Conservation (phyloP, 2,113 vertebrate species). For the Phoxinus phoxinus region DNA sequence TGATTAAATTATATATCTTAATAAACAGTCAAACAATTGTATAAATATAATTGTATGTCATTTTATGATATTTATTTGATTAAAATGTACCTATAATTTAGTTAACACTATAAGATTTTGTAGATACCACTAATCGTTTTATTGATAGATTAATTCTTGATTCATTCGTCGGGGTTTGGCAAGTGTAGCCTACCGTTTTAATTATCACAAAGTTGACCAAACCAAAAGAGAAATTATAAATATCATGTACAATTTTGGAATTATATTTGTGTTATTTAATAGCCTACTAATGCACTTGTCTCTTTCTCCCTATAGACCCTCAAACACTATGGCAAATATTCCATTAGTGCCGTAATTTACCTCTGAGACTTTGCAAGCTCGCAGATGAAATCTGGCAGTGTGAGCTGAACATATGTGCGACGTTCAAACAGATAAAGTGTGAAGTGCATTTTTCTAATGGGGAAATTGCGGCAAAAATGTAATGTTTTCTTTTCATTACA, state of each 20-base stretch:
- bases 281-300: not conserved
- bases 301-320: not conserved
- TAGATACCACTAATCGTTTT: not conserved
- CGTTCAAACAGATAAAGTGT: not conserved
- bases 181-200: slow-evolving; percentile 74
- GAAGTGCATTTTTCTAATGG: not conserved
- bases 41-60: not conserved
- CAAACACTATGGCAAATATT: slow-evolving; percentile 18
- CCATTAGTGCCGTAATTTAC: slow-evolving; percentile 32
- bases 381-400: not conserved
- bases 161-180: slow-evolving; percentile 64
- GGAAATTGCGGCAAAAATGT: not conserved
- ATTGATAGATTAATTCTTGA: slow-evolving; percentile 28
- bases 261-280: not conserved
- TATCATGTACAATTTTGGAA: slow-evolving; percentile 44
- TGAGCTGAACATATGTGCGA: not conserved
- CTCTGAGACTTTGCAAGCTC: slow-evolving; percentile 22
- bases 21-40: not conserved
- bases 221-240: slow-evolving; percentile 79
- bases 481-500: not conserved
- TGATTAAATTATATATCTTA: not conserved
- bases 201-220: slow-evolving; percentile 80
- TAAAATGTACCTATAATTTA: too few relatives aligned
- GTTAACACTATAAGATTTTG: too few relatives aligned
- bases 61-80: not conserved